A percentile compares a stretch with the other conserved stretches of the same genome.
These are phyloP conservation scores for Thalassophryne amazonica DNA, from an alignment of 2,797 vertebrate species.

Conservation along the genomic window DNA sequence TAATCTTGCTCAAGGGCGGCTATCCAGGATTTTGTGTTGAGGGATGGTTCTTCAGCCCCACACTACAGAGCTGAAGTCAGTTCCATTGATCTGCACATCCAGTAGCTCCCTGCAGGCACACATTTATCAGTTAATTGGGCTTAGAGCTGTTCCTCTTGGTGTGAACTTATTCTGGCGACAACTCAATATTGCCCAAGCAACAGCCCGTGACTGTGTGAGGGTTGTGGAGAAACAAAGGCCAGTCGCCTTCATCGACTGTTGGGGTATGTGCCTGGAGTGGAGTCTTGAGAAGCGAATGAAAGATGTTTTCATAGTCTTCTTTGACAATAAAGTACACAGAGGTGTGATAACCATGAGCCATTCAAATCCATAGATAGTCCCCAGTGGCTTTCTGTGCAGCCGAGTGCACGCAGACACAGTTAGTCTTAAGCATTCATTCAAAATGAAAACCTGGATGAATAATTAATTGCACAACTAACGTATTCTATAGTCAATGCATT, in stretches of 20 bases:
- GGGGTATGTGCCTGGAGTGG: background rate
- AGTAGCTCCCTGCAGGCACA: constrained; percentile 46
- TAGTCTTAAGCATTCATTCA: too few relatives aligned
- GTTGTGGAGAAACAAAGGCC: constrained; percentile 25
- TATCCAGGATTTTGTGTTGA: constrained; percentile 18
- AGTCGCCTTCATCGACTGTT: constrained; percentile 12
- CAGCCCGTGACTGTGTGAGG: background rate
- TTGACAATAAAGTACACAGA: background rate
- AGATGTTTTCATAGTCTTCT: constrained; percentile 1
- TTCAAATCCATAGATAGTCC: constrained; percentile 16
- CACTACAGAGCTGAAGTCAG: constrained; percentile 23
- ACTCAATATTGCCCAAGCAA: constrained; percentile 29
- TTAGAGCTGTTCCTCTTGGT: constrained; percentile 46
- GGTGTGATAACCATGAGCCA: background rate
- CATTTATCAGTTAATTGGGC: constrained; percentile 70
- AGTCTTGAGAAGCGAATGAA: constrained; percentile 1
- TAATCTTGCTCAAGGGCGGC: background rate
- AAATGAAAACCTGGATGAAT: background rate
- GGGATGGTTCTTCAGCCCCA: constrained; percentile 10
- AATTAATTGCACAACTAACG: background rate
- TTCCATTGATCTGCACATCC: constrained; percentile 53
- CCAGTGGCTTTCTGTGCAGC: background rate
- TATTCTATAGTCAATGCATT: background rate
- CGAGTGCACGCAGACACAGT: background rate
- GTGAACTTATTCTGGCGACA: constrained; percentile 29